These are phyloP conservation scores for Epinephelus lanceolatus DNA, from an alignment of 2,113 vertebrate species.

Conservation along the genomic window DNA sequence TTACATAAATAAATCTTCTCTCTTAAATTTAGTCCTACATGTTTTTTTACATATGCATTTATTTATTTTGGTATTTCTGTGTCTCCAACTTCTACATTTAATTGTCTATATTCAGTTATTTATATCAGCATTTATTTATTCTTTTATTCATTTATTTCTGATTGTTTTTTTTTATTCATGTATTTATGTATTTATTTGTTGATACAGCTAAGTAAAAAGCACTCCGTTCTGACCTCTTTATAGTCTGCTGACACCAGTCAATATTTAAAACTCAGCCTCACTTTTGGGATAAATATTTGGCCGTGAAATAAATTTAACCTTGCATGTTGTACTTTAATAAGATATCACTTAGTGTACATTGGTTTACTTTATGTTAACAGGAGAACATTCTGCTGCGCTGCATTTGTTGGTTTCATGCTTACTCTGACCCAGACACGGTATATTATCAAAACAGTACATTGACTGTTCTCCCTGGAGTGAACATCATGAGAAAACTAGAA, in stretches of 20 bases:
- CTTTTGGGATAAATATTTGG: too few species aligned
- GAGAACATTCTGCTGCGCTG: neutral
- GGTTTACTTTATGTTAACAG: neutral
- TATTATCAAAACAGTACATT: constrained; percentile 24
- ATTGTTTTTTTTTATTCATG: too few species aligned
- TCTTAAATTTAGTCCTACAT: too few species aligned
- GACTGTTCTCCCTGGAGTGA: constrained; percentile 7
- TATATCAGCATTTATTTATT: too few species aligned
- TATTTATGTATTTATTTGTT: neutral
- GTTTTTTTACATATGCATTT: too few species aligned
- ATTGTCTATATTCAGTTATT: too few species aligned
- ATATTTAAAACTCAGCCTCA: neutral
- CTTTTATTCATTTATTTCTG: too few species aligned
- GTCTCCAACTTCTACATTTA: too few species aligned
- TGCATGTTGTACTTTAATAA: too few species aligned
- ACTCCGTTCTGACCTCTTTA: neutral
- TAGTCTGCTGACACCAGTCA: neutral
- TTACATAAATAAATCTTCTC: too few species aligned
- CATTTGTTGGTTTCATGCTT: neutral
- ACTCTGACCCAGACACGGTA: neutral
- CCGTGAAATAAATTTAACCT: neutral
- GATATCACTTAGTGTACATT: too few species aligned
- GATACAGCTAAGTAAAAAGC: neutral
- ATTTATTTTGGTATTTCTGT: too few species aligned
- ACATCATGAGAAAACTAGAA: constrained; percentile 1